These are phyloP conservation scores for Hydraecia micacea DNA, from an alignment of 2,888 invertebrate species.

Conservation along the genomic window DNA sequence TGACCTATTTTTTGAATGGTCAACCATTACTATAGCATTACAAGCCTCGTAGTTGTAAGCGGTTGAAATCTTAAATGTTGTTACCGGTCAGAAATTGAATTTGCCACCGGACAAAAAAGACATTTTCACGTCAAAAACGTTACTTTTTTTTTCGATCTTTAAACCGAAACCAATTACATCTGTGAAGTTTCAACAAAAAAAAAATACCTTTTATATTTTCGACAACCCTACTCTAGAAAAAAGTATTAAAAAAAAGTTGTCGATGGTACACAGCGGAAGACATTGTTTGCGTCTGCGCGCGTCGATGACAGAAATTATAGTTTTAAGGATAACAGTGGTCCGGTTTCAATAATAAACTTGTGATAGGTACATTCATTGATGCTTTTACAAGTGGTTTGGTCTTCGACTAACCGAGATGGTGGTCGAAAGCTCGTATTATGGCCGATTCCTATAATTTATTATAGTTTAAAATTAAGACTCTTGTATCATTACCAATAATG, in stretches of 20 bases:
- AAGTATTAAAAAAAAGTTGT: slow-evolving; percentile 15
- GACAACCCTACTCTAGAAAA: slow-evolving; percentile 56
- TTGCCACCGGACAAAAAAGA: too few species aligned
- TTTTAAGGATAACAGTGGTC: slow-evolving; percentile 48
- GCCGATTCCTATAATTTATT: background rate
- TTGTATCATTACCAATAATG: too few species aligned
- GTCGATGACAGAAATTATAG: slow-evolving; percentile 69
- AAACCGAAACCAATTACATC: too few species aligned
- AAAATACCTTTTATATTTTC: background rate
- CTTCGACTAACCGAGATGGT: background rate
- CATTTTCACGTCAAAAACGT: too few species aligned
- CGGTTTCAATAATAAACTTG: slow-evolving; percentile 41
- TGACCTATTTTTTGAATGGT: too few species aligned
- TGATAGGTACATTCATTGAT: slow-evolving; percentile 21
- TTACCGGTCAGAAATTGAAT: too few species aligned
- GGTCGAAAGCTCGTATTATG: background rate
- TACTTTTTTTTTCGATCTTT: too few species aligned
- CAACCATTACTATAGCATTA: too few species aligned
- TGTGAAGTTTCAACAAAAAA: too few species aligned
- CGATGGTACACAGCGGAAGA: slow-evolving; percentile 63
- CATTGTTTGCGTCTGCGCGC: slow-evolving; percentile 65
- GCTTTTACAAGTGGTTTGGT: slow-evolving; percentile 32
- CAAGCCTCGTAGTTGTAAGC: too few species aligned
- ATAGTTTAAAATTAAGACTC: too few species aligned
- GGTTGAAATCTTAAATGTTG: too few species aligned